phyloP scores from a whole-genome alignment of 1,140 invertebrate species.

The Aradophagus sp. region DNA sequence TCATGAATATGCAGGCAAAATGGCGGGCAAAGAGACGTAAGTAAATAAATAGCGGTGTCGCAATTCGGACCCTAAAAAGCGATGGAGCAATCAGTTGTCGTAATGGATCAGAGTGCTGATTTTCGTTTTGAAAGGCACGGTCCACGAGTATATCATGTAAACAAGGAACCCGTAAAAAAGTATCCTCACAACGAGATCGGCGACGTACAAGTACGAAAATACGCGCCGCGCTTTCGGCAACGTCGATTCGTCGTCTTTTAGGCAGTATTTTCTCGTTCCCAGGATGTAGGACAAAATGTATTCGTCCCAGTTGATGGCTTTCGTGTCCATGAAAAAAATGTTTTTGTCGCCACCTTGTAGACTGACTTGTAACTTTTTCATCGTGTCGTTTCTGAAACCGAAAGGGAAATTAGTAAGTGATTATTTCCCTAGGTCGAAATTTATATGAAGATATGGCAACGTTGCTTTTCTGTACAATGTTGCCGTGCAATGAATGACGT shows the following conservation, averaged over 20 bases:
- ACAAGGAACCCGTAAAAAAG: conserved; percentile 44
- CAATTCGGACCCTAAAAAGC: too few species aligned
- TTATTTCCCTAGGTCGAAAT: too few species aligned
- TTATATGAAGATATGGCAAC: too few species aligned
- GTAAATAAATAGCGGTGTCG: too few species aligned
- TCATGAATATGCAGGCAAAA: too few species aligned
- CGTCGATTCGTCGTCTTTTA: conserved; percentile 86
- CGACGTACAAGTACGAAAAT: conserved; percentile 60
- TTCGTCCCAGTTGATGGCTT: conserved; percentile 79
- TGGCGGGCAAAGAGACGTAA: too few species aligned
- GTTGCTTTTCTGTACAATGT: too few species aligned
- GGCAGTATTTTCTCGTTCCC: conserved; percentile 82
- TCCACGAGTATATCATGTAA: conserved; percentile 64
- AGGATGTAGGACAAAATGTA: conserved; percentile 84
- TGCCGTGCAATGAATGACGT: too few species aligned
- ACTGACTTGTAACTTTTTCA: conserved; percentile 77
- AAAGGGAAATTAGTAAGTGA: too few species aligned
- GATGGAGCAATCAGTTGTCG: conserved; percentile 19
- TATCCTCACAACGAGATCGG: conserved; percentile 61
- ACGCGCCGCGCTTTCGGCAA: conserved; percentile 81
- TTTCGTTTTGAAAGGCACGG: conserved; percentile 43
- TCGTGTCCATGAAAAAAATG: conserved; percentile 77
- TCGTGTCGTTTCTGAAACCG: conserved; percentile 78
- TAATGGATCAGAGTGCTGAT: conserved; percentile 40
- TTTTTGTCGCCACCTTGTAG: conserved; percentile 78